Conservation (phyloP, 2,888 invertebrate species). For the Mellilla xanthometata region DNA sequence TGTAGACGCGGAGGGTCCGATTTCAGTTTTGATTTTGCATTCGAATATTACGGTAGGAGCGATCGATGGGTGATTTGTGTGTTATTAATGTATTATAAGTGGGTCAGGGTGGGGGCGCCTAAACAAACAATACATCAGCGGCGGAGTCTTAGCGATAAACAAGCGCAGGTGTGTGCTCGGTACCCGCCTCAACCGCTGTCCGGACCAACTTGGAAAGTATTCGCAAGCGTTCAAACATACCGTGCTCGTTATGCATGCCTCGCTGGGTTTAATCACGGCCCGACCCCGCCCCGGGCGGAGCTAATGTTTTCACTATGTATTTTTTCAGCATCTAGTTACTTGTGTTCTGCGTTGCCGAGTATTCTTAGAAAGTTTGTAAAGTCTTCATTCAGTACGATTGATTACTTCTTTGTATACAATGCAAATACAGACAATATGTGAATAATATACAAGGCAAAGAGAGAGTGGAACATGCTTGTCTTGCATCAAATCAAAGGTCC, state of each 20-base stretch:
- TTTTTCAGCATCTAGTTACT: constrained; percentile 69
- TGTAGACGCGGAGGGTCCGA: constrained; percentile 23
- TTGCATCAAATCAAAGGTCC: constrained; percentile 56
- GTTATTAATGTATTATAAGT: constrained; percentile 63
- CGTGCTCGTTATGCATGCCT: constrained; percentile 77
- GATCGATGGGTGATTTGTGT: constrained; percentile 47
- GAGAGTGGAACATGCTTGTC: too few relatives aligned
- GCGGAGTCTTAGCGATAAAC: constrained; percentile 68
- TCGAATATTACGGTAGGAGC: constrained; percentile 6
- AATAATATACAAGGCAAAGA: too few relatives aligned
- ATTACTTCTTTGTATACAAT: too few relatives aligned
- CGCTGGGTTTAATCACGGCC: constrained; percentile 77
- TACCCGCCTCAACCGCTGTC: constrained; percentile 60
- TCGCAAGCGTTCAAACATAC: constrained; percentile 77
- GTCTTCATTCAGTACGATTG: too few relatives aligned
- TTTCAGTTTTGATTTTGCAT: constrained; percentile 14
- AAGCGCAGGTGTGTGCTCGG: constrained; percentile 65
- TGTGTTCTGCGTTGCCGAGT: constrained; percentile 37
- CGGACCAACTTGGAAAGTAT: constrained; percentile 73
- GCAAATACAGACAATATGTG: too few relatives aligned
- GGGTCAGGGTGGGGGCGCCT: constrained; percentile 57
- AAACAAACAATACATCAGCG: constrained; percentile 64
- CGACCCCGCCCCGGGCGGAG: constrained; percentile 64
- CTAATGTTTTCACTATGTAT: constrained; percentile 79
- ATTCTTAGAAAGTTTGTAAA: background rate